phyloP scores from a whole-genome alignment of 2,888 invertebrate genomes.

The Seira musarum region DNA sequence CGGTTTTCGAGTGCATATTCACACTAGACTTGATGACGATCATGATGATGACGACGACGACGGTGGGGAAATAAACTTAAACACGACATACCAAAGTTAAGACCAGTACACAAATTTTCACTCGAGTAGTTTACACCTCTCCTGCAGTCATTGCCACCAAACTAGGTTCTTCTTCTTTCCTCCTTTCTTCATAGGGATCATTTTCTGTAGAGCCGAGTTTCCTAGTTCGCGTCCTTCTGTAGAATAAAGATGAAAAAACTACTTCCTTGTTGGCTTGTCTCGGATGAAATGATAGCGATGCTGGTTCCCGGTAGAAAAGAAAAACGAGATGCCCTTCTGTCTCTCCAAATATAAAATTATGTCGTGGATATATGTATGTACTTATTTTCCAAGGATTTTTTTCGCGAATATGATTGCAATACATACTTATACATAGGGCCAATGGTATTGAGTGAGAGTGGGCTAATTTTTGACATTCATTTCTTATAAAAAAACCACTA shows the following conservation, averaged over 20 bases:
- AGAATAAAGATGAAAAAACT: no score
- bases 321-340: slow-evolving; percentile 4
- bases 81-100: slow-evolving; percentile 11
- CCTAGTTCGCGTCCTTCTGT: neutral
- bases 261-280: neutral
- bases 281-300: neutral
- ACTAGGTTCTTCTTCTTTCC: neutral
- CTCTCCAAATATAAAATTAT: neutral
- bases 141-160: slow-evolving; percentile 11
- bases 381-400: neutral
- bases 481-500: slow-evolving; percentile 44
- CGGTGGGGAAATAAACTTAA: slow-evolving; percentile 13
- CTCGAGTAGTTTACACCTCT: slow-evolving; percentile 23
- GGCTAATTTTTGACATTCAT: slow-evolving; percentile 47
- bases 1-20: slow-evolving; percentile 20
- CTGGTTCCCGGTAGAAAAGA: slow-evolving; percentile 5
- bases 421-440: neutral
- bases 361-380: neutral
- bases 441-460: neutral
- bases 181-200: neutral
- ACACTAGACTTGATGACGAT: slow-evolving; percentile 2
- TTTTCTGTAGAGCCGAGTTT: neutral
- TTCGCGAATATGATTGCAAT: neutral
- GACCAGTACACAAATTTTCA: slow-evolving; percentile 25
- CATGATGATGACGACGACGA: neutral